phyloP scores from a whole-genome alignment of 2,888 invertebrate genomes.

The Drosophila rubida region DNA sequence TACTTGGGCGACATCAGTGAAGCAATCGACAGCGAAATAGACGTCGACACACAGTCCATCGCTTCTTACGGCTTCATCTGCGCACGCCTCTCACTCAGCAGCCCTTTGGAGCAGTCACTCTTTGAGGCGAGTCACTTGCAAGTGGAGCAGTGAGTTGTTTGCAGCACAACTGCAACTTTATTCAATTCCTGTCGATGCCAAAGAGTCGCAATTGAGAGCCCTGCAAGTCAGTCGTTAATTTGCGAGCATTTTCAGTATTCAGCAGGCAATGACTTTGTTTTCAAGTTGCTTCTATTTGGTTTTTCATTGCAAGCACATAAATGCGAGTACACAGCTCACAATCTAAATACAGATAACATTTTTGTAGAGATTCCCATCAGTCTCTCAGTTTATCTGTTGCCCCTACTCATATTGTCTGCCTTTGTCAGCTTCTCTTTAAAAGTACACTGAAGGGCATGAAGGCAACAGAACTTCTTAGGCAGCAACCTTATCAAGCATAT shows the following conservation, averaged over 20 bases:
- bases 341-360: slow-evolving; percentile 19
- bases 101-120: not conserved
- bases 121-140: slow-evolving; percentile 1
- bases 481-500: no score
- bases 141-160: slow-evolving; percentile 41
- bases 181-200: slow-evolving; percentile 32
- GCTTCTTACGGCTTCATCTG: not conserved
- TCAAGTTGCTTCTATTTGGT: slow-evolving; percentile 28
- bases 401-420: not conserved
- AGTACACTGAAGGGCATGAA: no score
- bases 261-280: not conserved
- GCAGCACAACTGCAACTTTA: slow-evolving; percentile 25
- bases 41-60: not conserved
- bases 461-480: no score
- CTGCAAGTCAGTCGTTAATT: slow-evolving; percentile 28
- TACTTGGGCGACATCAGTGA: not conserved
- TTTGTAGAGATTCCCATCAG: slow-evolving; percentile 6
- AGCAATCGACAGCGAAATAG: slow-evolving; percentile 4
- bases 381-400: not conserved
- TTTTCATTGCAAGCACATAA: slow-evolving; percentile 15
- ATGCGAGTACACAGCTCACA: slow-evolving; percentile 13
- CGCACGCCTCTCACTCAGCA: not conserved
- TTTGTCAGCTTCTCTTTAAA: not conserved
- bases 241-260: slow-evolving; percentile 11
- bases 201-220: slow-evolving; percentile 23